Base-by-base conservation (phyloP, 2,888 invertebrate genomes). In the Megaustenia siamemsis region DNA sequence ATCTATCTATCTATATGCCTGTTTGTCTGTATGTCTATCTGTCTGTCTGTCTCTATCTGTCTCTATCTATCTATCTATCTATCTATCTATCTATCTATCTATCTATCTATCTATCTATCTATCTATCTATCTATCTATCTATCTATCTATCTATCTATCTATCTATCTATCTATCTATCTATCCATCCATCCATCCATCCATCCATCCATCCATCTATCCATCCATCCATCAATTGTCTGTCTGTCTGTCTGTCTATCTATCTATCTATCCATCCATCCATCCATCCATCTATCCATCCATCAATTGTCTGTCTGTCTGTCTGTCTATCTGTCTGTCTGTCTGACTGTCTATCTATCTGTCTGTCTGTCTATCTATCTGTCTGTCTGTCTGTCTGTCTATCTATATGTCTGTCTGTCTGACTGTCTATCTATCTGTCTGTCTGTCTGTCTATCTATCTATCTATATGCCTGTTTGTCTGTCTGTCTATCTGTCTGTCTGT, bases 61-160 rank as follows among this genome's bases (percentile, higher is more conserved):
- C 15, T 60, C 60, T 60, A 60, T 49, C 49, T 60, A 60, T 60
- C 60, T 60, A 60, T 60, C 60, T 60, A 60, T n/a, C 60, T 60
- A 60, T 60, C 60, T 60, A 60, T 24, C 24, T 60, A 60, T 60
- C 60, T 60, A 60, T 60, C 60, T 60, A 60, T 60, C 60, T 60
- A 60, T 60, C 60, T 60, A 60, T 60, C 60, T 60, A 60, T 60
- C 60, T 60, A 60, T 60, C 60, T 60, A 60, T 60, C 60, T 60
- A 60, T 60, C 60, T 60, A 60, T 60, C 60, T 60, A 60, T 60
- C 60, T 60, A 60, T 60, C 60, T 60, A 60, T 60, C 60, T 60
- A 60, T 60, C 60, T 60, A 60, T 60, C 60, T 60, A 60, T 60
- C 60, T 60, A 60, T 60, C 60, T 60, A 60, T 60, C 60, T 60